Evolutionary conservation across 2,888 invertebrate genomes (phyloP), one percentile per base, ranked within the genome.

Genomic region (Amphipoea oculea): DNA sequence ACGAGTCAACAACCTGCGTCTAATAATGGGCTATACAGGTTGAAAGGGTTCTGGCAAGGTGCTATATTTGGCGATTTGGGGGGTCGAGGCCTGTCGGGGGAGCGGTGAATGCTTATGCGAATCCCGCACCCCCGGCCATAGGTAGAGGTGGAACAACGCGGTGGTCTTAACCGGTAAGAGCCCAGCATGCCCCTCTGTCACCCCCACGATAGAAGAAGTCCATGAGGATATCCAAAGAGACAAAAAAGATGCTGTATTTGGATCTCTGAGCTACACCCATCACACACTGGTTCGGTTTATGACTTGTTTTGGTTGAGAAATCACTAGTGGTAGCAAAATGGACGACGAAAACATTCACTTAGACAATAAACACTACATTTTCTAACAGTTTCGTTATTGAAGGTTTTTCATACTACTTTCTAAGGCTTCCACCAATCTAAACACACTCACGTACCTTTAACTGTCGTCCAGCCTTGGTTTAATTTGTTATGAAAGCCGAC

Each of bases 381-480:
- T 9, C 7, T 7, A 14, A 23, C 7, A 66, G 12, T 42, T 42
- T 66, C n/a, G 1, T 45, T 68, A 48, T 29, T 45, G 7, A 36
- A 36, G 4, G 12, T 20, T 20, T 48, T 20, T 6, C 12, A 3
- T 29, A 11, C 67, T n/a, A 29, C 29, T 11, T 69, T 6, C 6
- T 62, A 29, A 62, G 62, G 29, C 14, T 62, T 62, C 0, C 12
- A 29, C 29, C 11, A 20, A 48, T 29, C 20, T 51, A 48, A 69
- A 29, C 14, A 23, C 51, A 23, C 2, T 23, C 23, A 36, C 72
- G 14, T 71, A 95, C 95, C 94, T 91, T 89, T 90, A 23, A 92
- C 90, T n/a, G 94, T 93, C 17, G 78, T 84, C 93, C 93, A 93
- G 5, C 91, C 92, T 0, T 89, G 83, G 0, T 77, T 73, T 29